phyloP scores from a whole-genome alignment of 2,888 invertebrate genomes.

The Acrobeloides nanus region DNA sequence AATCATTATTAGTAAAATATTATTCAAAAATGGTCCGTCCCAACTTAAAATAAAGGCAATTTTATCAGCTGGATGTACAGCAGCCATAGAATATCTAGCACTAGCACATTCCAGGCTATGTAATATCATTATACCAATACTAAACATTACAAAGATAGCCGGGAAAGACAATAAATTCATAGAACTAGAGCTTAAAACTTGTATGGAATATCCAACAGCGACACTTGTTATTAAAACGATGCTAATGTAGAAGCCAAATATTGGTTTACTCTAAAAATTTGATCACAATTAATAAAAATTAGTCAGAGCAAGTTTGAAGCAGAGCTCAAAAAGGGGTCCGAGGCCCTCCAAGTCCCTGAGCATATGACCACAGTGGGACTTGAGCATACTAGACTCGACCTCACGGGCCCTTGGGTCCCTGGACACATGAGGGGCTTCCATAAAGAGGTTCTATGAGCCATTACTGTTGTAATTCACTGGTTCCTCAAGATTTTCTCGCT shows the following conservation, averaged over 20 bases:
- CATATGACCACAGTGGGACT: too few species aligned
- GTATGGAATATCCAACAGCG: slow-evolving; percentile 26
- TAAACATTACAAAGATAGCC: slow-evolving; percentile 27
- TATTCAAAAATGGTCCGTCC: slow-evolving; percentile 39
- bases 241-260: slow-evolving; percentile 32
- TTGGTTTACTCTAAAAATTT: slow-evolving; percentile 33
- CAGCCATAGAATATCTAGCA: slow-evolving; percentile 43
- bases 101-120: slow-evolving; percentile 26
- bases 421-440: too few species aligned
- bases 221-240: slow-evolving; percentile 22
- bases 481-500: too few species aligned
- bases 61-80: slow-evolving; percentile 51
- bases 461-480: too few species aligned
- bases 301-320: background rate
- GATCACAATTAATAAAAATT: background rate
- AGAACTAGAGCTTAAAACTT: slow-evolving; percentile 13
- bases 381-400: too few species aligned
- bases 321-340: background rate
- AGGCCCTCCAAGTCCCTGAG: too few species aligned
- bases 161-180: slow-evolving; percentile 31
- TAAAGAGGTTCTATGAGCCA: too few species aligned
- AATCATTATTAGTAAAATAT: slow-evolving; percentile 11
- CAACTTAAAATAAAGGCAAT: slow-evolving; percentile 48
- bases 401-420: too few species aligned
- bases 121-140: slow-evolving; percentile 33